Percentiles rank a stretch among this genome's conserved stretches.
phyloP scores from a whole-genome alignment of 2,797 vertebrate species.

The Myotis pilosus region DNA sequence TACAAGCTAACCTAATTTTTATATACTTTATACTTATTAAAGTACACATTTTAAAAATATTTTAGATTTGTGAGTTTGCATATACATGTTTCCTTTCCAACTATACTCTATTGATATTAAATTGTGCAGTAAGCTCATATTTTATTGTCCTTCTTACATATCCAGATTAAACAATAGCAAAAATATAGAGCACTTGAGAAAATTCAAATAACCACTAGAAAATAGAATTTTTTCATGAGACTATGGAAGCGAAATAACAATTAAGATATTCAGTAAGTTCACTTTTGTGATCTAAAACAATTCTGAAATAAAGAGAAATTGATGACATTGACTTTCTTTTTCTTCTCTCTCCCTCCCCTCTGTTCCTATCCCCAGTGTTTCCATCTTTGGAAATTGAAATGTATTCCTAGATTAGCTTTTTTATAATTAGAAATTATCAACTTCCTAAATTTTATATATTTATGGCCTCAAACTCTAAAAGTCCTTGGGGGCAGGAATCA shows the following conservation, averaged over 20 bases:
- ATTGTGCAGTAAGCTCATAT: not conserved
- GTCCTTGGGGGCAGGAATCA: not conserved
- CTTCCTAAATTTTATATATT: not conserved
- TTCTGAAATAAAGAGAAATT: constrained; percentile 28
- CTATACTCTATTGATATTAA: not conserved
- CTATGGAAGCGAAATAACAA: not conserved
- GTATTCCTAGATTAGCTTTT: not conserved
- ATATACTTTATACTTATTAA: constrained; percentile 33
- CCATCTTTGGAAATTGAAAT: not conserved
- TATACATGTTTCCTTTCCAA: not conserved
- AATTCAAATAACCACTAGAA: not conserved
- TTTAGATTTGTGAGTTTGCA: not conserved
- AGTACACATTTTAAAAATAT: constrained; percentile 65
- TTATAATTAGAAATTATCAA: not conserved
- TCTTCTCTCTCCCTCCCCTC: not conserved
- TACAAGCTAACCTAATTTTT: constrained; percentile 60
- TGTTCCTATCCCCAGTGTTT: not conserved
- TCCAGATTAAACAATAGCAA: not conserved
- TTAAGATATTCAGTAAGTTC: not conserved
- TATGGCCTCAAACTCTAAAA: not conserved
- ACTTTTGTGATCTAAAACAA: constrained; percentile 1
- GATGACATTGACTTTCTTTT: not conserved
- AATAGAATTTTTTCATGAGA: not conserved
- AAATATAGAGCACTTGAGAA: not conserved
- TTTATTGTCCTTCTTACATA: not conserved